Conservation (phyloP, 53 echinoderm and acorn worm genomes). For the Henricia sp. region DNA sequence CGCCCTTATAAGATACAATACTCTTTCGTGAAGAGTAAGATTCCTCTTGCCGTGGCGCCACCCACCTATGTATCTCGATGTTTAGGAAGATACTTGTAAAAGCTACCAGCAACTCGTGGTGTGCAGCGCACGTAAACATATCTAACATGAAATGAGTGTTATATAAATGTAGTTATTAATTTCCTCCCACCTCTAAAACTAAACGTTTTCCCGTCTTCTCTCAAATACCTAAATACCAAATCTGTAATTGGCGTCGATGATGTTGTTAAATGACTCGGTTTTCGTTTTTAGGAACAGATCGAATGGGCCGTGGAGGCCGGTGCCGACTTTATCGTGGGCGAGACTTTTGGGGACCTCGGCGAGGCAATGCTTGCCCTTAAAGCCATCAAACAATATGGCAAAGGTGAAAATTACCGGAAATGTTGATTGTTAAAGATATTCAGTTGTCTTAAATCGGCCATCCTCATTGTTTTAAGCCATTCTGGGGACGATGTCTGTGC, state of each 20-base stretch:
- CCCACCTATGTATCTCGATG: too few relatives aligned
- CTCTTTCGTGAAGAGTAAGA: too few relatives aligned
- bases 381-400: conserved; percentile 75
- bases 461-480: too few relatives aligned
- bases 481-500: too few relatives aligned
- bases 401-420: conserved; percentile 58
- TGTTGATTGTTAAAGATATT: not conserved
- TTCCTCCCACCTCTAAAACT: not conserved
- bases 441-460: too few relatives aligned
- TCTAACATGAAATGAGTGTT: not conserved
- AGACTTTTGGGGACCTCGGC: conserved; percentile 66
- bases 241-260: not conserved
- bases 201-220: not conserved
- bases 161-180: not conserved
- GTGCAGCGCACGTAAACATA: too few relatives aligned
- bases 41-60: too few relatives aligned
- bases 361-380: conserved; percentile 81
- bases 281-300: conserved; percentile 74
- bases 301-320: conserved; percentile 89
- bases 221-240: too few relatives aligned
- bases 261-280: too few relatives aligned
- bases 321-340: conserved; percentile 89
- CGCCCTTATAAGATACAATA: too few relatives aligned
- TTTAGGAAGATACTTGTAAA: too few relatives aligned
- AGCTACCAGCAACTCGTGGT: too few relatives aligned